Percentiles rank a stretch among this genome's conserved stretches.
Conservation (phyloP, 2,113 vertebrate genomes). For the Platysteira castanea region DNA sequence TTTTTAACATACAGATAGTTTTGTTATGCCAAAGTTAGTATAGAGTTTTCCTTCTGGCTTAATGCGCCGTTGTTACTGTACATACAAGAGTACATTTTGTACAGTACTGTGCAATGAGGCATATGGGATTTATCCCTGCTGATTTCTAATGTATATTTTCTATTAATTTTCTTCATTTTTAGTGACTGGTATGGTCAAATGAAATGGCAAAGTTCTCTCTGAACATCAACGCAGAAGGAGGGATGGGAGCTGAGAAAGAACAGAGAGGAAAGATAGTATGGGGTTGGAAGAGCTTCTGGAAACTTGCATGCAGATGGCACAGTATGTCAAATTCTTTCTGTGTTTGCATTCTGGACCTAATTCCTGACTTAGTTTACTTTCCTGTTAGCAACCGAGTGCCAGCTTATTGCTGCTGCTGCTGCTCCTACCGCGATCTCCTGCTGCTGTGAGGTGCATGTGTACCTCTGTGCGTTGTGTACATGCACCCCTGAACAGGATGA, state of each 20-base stretch:
- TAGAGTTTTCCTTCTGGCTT: not conserved
- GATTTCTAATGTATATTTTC: not conserved
- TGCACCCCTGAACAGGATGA: rapidly evolving
- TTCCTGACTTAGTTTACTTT: slow-evolving; percentile 51
- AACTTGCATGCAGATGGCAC: slow-evolving; percentile 30
- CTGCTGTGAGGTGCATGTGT: rapidly evolving
- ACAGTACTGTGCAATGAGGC: not conserved
- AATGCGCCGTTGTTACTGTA: not conserved
- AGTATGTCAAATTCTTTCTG: slow-evolving; percentile 39
- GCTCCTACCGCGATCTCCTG: not conserved
- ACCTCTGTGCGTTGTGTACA: not conserved
- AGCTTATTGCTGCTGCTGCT: not conserved
- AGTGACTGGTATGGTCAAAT: not conserved
- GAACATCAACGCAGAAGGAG: not conserved
- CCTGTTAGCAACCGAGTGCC: not conserved
- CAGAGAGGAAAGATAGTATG: not conserved
- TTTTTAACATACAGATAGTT: slow-evolving; percentile 21
- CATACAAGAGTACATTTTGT: slow-evolving; percentile 28
- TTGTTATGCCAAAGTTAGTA: not conserved
- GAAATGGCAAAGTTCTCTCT: not conserved
- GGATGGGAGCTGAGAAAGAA: not conserved
- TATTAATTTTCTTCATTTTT: not conserved
- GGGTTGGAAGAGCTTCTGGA: slow-evolving; percentile 46
- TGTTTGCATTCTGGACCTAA: slow-evolving; percentile 52
- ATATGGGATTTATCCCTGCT: not conserved